These are phyloP conservation scores for Hydrophis major DNA, from an alignment of 2,797 vertebrate genomes.

Conservation along the genomic window DNA sequence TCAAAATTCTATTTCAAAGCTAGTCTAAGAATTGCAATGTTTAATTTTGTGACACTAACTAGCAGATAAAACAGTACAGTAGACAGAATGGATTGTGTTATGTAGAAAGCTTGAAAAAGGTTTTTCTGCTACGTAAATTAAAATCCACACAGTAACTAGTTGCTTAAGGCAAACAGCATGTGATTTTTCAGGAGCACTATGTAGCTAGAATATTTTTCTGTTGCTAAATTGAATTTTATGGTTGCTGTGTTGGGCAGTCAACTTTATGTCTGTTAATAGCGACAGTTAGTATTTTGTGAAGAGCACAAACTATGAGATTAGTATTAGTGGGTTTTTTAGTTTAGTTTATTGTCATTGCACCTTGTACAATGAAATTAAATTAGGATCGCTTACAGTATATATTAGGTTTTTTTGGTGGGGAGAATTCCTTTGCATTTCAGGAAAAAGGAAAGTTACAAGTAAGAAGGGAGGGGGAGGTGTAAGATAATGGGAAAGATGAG, in stretches of 20 bases:
- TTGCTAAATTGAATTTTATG: neutral
- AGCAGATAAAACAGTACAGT: neutral
- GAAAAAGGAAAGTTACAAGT: neutral
- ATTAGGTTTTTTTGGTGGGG: neutral
- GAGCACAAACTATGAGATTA: neutral
- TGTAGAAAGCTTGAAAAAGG: neutral
- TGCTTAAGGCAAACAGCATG: conserved; percentile 5
- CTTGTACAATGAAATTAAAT: too few relatives aligned
- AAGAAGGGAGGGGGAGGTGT: neutral
- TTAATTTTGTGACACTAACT: conserved; percentile 1
- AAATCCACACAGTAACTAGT: neutral
- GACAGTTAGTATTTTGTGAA: neutral
- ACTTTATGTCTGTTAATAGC: neutral
- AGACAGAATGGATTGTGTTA: neutral
- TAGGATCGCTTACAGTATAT: neutral
- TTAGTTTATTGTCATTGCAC: too few relatives aligned
- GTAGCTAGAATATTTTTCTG: neutral
- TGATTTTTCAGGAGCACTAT: neutral
- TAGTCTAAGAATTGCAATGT: neutral
- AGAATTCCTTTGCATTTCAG: neutral
- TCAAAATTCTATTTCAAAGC: neutral
- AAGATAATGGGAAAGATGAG: neutral
- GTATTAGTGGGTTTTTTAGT: neutral
- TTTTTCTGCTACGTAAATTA: neutral
- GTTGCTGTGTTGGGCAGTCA: neutral